phyloP scores from a whole-genome alignment of 2,888 invertebrate genomes.

The Hoplodrina blanda region DNA sequence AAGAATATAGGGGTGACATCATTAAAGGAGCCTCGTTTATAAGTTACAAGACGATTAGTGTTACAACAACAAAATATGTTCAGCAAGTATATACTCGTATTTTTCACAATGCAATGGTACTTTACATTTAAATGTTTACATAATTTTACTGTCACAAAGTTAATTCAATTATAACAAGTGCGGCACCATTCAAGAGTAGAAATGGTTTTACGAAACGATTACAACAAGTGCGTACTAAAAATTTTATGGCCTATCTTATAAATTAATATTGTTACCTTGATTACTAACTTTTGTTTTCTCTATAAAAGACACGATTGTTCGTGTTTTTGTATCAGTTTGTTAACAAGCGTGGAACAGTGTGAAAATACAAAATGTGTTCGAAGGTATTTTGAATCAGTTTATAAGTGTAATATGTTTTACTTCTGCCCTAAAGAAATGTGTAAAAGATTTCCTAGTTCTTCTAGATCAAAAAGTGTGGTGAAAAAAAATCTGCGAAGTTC shows the following conservation, averaged over 20 bases:
- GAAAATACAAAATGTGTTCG: conserved; percentile 38
- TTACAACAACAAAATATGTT: not conserved
- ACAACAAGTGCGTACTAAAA: conserved; percentile 37
- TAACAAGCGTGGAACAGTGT: conserved; percentile 22
- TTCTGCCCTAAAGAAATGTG: not conserved
- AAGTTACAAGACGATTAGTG: not conserved
- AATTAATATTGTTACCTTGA: conserved; percentile 47
- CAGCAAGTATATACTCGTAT: no score
- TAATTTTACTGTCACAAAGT: conserved; percentile 35
- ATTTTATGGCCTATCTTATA: conserved; percentile 40
- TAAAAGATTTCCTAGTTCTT: no score
- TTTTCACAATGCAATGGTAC: not conserved
- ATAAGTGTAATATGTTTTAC: conserved; percentile 6
- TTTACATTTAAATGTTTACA: conserved; percentile 17
- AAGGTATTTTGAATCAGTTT: conserved; percentile 37
- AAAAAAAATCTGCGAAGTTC: not conserved
- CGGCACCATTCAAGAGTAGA: conserved; percentile 33
- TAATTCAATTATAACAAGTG: conserved; percentile 21
- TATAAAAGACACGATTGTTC: conserved; percentile 51
- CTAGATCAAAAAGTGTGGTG: not conserved
- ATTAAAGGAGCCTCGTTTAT: no score
- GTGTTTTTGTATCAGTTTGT: conserved; percentile 43
- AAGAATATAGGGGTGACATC: not conserved
- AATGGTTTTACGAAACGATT: conserved; percentile 50
- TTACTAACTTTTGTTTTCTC: conserved; percentile 50